Conservation (phyloP, 2,888 invertebrate genomes). For the Psococerastis gibbosa region DNA sequence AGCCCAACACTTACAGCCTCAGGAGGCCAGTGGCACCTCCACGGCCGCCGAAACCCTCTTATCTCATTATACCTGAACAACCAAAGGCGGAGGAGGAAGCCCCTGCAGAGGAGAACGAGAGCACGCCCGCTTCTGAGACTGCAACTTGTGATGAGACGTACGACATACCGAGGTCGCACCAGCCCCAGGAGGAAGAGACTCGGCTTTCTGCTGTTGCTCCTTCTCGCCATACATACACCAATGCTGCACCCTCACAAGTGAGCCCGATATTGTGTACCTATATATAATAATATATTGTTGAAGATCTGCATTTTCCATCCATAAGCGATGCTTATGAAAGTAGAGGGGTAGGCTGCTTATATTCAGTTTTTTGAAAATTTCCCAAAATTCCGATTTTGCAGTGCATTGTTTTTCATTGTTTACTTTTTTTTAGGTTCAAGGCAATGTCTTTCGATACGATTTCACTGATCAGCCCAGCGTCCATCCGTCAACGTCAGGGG, state of each 20-base stretch:
- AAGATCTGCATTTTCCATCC: too few relatives aligned
- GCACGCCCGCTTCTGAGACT: conserved; percentile 19
- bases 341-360: too few relatives aligned
- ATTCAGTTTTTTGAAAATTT: too few relatives aligned
- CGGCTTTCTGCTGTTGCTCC: conserved; percentile 22
- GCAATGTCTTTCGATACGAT: conserved; percentile 37
- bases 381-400: too few relatives aligned
- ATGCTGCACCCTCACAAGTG: conserved; percentile 34
- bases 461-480: conserved; percentile 23
- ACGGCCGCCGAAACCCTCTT: conserved; percentile 54
- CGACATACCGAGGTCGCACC: conserved; percentile 51
- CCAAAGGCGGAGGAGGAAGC: conserved; percentile 23
- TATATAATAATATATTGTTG: too few relatives aligned
- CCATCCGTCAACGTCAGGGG: conserved; percentile 16
- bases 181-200: conserved; percentile 26
- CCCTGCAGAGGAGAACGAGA: conserved; percentile 20
- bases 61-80: conserved; percentile 23
- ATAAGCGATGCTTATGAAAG: too few relatives aligned
- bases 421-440: conserved; percentile 20
- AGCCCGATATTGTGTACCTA: conserved; percentile 13
- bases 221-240: conserved; percentile 30
- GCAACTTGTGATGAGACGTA: conserved; percentile 29
- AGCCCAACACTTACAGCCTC: conserved; percentile 16
- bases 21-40: conserved; percentile 34
- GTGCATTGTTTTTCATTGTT: background rate